Percentiles rank a stretch among this genome's conserved stretches.
Evolutionary conservation across 2,113 vertebrate species (phyloP).

Genomic region (Periophthalmodon schlosseri): DNA sequence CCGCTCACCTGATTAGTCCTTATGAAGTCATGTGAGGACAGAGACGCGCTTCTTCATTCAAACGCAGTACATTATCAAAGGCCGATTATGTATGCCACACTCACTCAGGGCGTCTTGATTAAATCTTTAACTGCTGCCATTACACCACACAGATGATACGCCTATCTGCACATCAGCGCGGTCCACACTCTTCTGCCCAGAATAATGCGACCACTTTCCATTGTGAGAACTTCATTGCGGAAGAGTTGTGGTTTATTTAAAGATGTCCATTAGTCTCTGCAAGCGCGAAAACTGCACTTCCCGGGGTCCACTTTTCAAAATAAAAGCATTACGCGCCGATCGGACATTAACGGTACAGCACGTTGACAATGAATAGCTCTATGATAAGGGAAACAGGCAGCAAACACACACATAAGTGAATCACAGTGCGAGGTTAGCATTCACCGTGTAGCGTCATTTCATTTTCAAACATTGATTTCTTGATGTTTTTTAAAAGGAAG

Average conservation of each 20-base stretch:
- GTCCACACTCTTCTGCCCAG: neutral
- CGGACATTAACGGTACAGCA: too few species aligned
- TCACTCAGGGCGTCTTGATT: constrained; percentile 10
- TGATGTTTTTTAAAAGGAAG: too few species aligned
- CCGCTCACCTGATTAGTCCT: neutral
- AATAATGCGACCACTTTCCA: neutral
- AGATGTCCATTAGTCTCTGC: too few species aligned
- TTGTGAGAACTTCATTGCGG: neutral
- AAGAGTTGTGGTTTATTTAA: neutral
- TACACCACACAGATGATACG: constrained; percentile 24
- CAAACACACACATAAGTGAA: too few species aligned
- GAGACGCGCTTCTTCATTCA: constrained; percentile 4
- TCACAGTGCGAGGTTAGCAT: too few species aligned
- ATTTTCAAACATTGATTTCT: too few species aligned
- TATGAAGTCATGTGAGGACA: neutral
- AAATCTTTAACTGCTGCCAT: constrained; percentile 10
- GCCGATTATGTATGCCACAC: constrained; percentile 15
- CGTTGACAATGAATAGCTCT: too few species aligned
- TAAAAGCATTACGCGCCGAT: too few species aligned
- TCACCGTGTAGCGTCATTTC: too few species aligned
- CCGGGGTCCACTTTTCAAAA: too few species aligned
- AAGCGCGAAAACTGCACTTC: too few species aligned
- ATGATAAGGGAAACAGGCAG: too few species aligned
- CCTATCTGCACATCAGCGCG: constrained; percentile 24
- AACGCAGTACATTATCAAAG: constrained; percentile 24